Base-by-base conservation (phyloP, 1,140 invertebrate species). In the Microplitis mediator region DNA sequence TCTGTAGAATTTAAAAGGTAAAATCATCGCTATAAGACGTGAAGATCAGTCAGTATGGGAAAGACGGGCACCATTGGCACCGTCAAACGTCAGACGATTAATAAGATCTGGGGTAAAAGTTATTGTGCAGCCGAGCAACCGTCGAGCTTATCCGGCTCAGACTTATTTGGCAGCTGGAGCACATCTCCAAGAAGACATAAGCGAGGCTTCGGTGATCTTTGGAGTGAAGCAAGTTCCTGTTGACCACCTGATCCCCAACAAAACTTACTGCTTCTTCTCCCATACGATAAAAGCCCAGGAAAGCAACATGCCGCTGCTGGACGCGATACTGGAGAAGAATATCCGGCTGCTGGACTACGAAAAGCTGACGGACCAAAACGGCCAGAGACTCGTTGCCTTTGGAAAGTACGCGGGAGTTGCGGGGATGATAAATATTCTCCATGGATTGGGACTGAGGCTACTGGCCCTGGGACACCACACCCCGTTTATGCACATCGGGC, bases 231-330 rank as follows among this genome's bases (percentile, higher is more conserved):
- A 98, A 88, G 95, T 98, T 0, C 98, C 98, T 0, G 91, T 98
- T 8, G 98, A 99, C 83, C 89, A 93, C 0, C 86, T 99, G 0
- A 92, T 99, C 69, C 95, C 97, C 0, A 93, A 98, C 77, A 98
- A 98, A 85, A 99, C 98, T 0, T 99, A 99, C 80, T 98, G 96
- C 76, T 96, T 99, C 84, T 99, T 99, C 84, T 99, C 98, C 1
- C 98, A 99, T 82, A 99, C 98, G 0, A 99, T 99, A 75, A 99
- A 99, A 86, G 98, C 97, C 0, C 98, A 99, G 85, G 96, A 98
- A 82, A 94, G 93, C 11, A 99, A 99, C 82, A 99, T 99, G 98
- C 92, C 96, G 0, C 89, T 99, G 56, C 85, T 99, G 65, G 98
- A 99, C 88, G 96, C 97, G 4, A 94, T 99, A 77, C 84, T 99